Evolutionary conservation across 2,888 invertebrate species (phyloP).

Genomic region (Agonopterix arenella): DNA sequence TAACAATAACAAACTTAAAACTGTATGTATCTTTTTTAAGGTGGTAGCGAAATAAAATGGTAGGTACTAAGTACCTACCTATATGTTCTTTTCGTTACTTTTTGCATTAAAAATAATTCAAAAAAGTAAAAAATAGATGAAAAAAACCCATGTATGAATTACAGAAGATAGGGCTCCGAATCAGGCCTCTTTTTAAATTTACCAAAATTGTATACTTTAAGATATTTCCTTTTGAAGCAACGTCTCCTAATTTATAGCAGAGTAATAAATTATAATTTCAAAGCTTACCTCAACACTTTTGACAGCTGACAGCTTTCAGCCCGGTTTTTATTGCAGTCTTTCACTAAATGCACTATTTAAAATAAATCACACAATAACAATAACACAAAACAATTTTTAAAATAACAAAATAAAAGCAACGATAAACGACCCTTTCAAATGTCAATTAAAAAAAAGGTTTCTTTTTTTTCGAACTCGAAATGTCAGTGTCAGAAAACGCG

Average conservation of each 20-base stretch:
- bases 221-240: no score
- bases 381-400: slow-evolving; percentile 1
- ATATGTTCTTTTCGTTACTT: no score
- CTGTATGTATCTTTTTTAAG: no score
- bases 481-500: slow-evolving; percentile 24
- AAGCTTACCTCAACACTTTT: slow-evolving; percentile 57
- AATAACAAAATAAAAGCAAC: background rate
- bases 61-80: no score
- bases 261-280: slow-evolving; percentile 31
- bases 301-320: slow-evolving; percentile 56
- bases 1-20: no score
- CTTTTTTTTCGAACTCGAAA: slow-evolving; percentile 30
- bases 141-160: no score
- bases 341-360: slow-evolving; percentile 34
- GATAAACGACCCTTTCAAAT: slow-evolving; percentile 3
- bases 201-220: no score
- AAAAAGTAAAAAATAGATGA: no score
- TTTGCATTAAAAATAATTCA: no score
- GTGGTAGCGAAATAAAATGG: no score
- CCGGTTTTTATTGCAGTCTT: slow-evolving; percentile 30
- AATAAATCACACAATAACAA: slow-evolving; percentile 28
- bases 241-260: slow-evolving; percentile 3
- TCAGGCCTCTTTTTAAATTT: no score
- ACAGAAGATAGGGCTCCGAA: no score
- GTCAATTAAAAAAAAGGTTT: slow-evolving; percentile 10